Base-by-base conservation (phyloP, 2,888 invertebrate genomes). In the Urechis unicinctus region DNA sequence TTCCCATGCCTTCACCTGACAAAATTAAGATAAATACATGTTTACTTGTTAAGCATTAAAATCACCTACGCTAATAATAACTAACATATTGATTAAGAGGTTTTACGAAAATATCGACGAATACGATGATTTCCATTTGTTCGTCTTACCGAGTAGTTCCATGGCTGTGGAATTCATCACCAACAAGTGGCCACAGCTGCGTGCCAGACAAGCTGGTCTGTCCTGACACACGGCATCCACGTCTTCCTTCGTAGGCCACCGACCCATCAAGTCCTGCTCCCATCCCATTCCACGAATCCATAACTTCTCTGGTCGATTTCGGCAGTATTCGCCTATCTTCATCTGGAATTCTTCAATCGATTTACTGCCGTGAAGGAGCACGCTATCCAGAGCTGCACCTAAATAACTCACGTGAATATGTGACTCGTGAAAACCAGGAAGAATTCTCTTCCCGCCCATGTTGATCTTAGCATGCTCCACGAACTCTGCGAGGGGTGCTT, bases 341-440 rank as follows among this genome's bases (percentile, higher is more conserved):
- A 45, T 21, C 29, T 55, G 36, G 24, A 62, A 49, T 22, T 55
- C 43, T 2, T 44, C 51, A 17, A 59, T 55, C 44, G 6, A 17
- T 5, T 21, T 43, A 25, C 54, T 50, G 29, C 44, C 42, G 21
- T 22, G 36, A 13, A 61, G 44, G 36, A 53, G 50, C 22, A 57
- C 17, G 26, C 51, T 29, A 13, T 17, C 28, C 21, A 56, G 26
- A 4, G 36, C 17, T 41, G 22, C 13, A 4, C 60, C 60, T 17
- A 48, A 28, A 22, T 24, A 25, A n/a, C 47, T 48, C 26, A 62
- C 47, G 49, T 63, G 63, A 3, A 63, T 53, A 47, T 63, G 63
- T 5, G 59, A 56, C 4, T 63, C 63, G 24, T 62, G 62, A 22
- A 63, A 48, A 1, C 63, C 63, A 13, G 63, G 61, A 13, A 62